A percentile compares a stretch with the other conserved stretches of the same genome.
Evolutionary conservation across 2,113 vertebrate species (phyloP).

Genomic region (Python bivittatus): DNA sequence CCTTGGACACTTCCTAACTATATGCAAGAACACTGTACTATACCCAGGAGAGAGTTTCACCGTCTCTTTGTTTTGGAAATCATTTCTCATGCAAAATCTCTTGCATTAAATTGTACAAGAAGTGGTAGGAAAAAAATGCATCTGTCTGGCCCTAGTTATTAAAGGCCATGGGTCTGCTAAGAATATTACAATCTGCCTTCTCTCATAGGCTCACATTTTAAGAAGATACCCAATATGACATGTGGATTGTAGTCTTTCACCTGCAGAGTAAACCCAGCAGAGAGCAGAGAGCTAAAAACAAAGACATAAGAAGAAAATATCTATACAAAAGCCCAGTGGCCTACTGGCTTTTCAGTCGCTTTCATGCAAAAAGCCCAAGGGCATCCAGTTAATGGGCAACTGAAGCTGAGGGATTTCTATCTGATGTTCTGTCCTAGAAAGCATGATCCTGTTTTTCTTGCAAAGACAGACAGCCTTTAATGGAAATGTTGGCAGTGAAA

Average conservation of each 20-base stretch:
- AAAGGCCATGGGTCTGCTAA: background rate
- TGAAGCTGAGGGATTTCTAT: background rate
- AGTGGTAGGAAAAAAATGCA: background rate
- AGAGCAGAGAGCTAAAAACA: slow-evolving; percentile 21
- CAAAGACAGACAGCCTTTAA: background rate
- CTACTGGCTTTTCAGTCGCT: slow-evolving; percentile 21
- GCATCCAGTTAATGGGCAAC: slow-evolving; percentile 31
- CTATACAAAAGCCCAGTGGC: background rate
- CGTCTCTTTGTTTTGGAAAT: background rate
- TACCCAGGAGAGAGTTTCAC: background rate
- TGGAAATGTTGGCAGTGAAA: slow-evolving; percentile 7
- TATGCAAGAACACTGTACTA: background rate
- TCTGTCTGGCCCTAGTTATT: background rate
- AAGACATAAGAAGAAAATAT: background rate
- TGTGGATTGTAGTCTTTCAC: background rate
- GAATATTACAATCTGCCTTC: background rate
- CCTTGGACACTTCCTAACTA: background rate
- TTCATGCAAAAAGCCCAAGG: background rate
- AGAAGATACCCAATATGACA: background rate
- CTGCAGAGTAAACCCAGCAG: background rate
- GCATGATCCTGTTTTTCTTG: background rate
- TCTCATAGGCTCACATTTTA: background rate
- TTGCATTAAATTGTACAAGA: background rate
- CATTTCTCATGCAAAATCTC: background rate
- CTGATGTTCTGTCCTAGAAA: background rate